Evolutionary conservation across 2,888 invertebrate species (phyloP).

Genomic region (Ellobium chinense): DNA sequence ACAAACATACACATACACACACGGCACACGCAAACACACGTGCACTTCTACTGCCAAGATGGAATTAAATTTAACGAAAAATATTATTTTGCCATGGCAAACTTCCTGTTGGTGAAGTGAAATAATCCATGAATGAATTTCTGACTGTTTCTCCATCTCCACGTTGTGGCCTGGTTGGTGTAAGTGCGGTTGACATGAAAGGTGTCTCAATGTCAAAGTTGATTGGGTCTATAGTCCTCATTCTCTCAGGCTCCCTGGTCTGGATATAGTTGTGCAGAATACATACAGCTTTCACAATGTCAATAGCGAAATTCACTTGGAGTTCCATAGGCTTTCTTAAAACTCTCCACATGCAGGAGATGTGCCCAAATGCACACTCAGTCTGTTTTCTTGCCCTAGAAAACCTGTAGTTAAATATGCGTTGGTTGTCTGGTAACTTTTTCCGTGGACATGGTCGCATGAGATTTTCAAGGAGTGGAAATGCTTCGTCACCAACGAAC

Average conservation of each 20-base stretch:
- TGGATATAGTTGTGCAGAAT: neutral
- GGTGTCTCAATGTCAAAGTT: neutral
- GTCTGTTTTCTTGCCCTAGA: neutral
- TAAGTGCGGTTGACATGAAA: too few species aligned
- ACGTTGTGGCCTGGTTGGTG: neutral
- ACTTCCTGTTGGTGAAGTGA: neutral
- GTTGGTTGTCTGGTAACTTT: neutral
- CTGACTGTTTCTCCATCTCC: neutral
- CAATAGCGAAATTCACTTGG: neutral
- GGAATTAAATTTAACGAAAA: too few species aligned
- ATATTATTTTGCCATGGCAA: neutral
- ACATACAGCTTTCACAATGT: neutral
- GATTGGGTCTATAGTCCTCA: neutral
- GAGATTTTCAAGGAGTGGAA: neutral
- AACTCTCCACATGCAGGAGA: neutral
- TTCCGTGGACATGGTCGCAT: neutral
- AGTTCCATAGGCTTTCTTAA: neutral
- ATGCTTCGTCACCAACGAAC: neutral
- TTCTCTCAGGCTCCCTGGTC: neutral
- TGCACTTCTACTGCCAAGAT: too few species aligned
- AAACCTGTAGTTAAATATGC: neutral
- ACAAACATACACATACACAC: too few species aligned
- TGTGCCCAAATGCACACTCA: neutral
- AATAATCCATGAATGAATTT: neutral
- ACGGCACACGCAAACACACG: too few species aligned